Evolutionary conservation across 92 coral and sea anemone genomes (phyloP).

Genomic region (Porites lobata): DNA sequence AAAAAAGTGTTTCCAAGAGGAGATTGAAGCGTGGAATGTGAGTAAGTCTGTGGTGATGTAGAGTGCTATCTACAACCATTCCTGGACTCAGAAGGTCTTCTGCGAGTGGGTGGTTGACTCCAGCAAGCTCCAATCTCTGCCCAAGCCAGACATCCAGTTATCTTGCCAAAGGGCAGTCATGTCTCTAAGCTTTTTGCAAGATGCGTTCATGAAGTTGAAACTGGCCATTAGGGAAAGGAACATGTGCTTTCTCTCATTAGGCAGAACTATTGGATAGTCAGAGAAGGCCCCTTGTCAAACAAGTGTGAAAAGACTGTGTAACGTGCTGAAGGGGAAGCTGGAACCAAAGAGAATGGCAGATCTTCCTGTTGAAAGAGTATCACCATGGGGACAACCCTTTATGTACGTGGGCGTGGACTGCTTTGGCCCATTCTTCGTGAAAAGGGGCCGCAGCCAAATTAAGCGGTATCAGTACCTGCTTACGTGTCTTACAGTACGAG

Average conservation of each 20-base stretch:
- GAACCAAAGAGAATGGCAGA: slow-evolving; percentile 45
- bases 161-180: slow-evolving; percentile 31
- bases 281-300: slow-evolving; percentile 34
- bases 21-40: no score
- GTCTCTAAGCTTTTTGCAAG: slow-evolving; percentile 20
- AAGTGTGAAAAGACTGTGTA: slow-evolving; percentile 6
- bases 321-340: slow-evolving; percentile 25
- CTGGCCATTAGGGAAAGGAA: slow-evolving; percentile 40
- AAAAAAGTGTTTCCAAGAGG: no score
- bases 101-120: no score
- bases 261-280: slow-evolving; percentile 26
- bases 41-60: no score
- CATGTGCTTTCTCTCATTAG: slow-evolving; percentile 26
- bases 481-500: slow-evolving; percentile 41
- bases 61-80: no score
- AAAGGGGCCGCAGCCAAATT: slow-evolving; percentile 37
- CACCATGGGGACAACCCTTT: slow-evolving; percentile 48
- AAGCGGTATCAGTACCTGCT: slow-evolving; percentile 42
- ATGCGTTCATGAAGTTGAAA: slow-evolving; percentile 10
- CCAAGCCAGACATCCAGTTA: slow-evolving; percentile 44
- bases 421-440: slow-evolving; percentile 48
- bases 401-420: slow-evolving; percentile 45
- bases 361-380: slow-evolving; percentile 32
- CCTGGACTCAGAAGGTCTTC: no score
- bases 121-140: not conserved